phyloP scores from a whole-genome alignment of 2,888 invertebrate species.

The Plagodis pulveraria region DNA sequence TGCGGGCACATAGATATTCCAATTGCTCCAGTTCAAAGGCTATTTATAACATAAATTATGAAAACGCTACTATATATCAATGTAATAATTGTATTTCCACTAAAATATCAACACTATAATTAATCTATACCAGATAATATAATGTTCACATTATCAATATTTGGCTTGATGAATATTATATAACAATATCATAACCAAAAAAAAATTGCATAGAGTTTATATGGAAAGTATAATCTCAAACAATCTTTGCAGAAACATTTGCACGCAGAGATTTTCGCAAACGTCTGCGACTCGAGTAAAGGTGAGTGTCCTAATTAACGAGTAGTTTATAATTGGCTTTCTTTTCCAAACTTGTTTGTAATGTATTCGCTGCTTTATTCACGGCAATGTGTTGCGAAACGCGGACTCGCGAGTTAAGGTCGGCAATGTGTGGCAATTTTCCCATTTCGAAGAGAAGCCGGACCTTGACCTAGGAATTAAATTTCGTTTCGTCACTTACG shows the following conservation, averaged over 20 bases:
- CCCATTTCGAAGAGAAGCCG: slow-evolving; percentile 81
- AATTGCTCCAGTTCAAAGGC: too few relatives aligned
- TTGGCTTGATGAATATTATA: not conserved
- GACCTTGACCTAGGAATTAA: slow-evolving; percentile 84
- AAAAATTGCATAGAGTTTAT: slow-evolving; percentile 3
- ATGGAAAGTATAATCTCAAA: not conserved
- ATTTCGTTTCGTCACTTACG: slow-evolving; percentile 73
- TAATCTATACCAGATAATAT: too few relatives aligned
- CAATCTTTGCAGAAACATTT: slow-evolving; percentile 7
- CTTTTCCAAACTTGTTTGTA: slow-evolving; percentile 33
- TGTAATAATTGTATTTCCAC: too few relatives aligned
- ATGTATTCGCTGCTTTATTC: slow-evolving; percentile 57
- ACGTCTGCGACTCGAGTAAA: slow-evolving; percentile 12
- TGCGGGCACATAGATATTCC: too few relatives aligned
- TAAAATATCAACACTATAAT: too few relatives aligned
- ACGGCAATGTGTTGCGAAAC: slow-evolving; percentile 67
- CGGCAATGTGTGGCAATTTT: slow-evolving; percentile 81
- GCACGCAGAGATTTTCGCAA: slow-evolving; percentile 17
- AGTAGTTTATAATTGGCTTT: slow-evolving; percentile 28
- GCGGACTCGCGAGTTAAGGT: slow-evolving; percentile 77
- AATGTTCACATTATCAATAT: too few relatives aligned
- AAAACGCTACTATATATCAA: too few relatives aligned
- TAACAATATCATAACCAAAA: not conserved
- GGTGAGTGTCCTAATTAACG: slow-evolving; percentile 27
- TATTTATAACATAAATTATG: too few relatives aligned